These are phyloP conservation scores for Drosophila quinaria DNA, from an alignment of 2,888 invertebrate genomes.

Conservation along the genomic window DNA sequence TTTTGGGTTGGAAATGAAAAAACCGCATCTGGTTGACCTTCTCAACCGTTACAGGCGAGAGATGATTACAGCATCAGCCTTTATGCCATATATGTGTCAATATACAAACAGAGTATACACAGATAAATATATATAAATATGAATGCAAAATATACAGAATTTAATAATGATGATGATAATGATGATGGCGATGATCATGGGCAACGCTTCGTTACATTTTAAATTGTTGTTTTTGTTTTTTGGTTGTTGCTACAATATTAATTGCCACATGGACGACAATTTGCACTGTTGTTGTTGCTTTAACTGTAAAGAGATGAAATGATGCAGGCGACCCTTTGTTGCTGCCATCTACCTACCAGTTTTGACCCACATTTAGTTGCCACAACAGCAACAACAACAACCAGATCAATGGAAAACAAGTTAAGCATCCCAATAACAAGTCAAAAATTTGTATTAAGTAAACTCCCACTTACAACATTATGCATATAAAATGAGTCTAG, in stretches of 20 bases:
- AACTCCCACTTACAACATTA: conserved; percentile 75
- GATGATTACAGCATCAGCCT: conserved; percentile 69
- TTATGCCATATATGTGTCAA: conserved; percentile 55
- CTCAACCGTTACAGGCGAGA: conserved; percentile 69
- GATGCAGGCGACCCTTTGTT: conserved; percentile 30
- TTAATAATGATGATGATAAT: conserved; percentile 46
- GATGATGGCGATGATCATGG: conserved; percentile 34
- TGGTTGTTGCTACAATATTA: conserved; percentile 57
- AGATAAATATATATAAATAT: conserved; percentile 16
- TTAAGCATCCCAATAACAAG: conserved; percentile 56
- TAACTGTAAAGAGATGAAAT: conserved; percentile 67
- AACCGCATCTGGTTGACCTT: conserved; percentile 77
- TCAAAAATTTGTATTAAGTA: conserved; percentile 46
- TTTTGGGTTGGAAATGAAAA: conserved; percentile 29
- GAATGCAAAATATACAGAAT: conserved; percentile 48
- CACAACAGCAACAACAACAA: conserved; percentile 28
- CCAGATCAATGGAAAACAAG: conserved; percentile 60
- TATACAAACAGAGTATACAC: conserved; percentile 14
- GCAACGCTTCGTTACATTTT: conserved; percentile 59
- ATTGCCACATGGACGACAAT: conserved; percentile 63
- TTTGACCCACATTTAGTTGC: conserved; percentile 71
- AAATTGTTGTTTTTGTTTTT: conserved; percentile 12
- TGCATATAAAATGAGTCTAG: conserved; percentile 54
- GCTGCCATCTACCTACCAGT: conserved; percentile 57
- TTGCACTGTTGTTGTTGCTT: conserved; percentile 42